A percentile compares a stretch with the other conserved stretches of the same genome.
phyloP scores from a whole-genome alignment of 2,797 vertebrate species.

The Forpus xanthops region DNA sequence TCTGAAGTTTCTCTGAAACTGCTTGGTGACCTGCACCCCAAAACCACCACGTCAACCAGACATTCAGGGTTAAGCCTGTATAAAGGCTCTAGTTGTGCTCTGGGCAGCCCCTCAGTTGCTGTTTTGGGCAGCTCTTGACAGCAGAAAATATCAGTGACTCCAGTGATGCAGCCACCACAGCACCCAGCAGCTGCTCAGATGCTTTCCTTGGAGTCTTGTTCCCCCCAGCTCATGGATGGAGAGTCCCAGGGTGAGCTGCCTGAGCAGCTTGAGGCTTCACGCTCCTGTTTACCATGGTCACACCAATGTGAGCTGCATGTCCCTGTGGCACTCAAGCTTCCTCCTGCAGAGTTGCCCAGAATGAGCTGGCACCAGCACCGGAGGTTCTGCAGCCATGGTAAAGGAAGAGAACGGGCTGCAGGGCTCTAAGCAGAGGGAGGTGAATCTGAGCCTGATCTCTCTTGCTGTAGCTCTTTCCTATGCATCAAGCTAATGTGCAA shows the following conservation, averaged over 20 bases:
- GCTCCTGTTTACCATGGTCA: neutral
- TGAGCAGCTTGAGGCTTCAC: neutral
- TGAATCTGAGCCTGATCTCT: neutral
- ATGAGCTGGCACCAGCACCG: neutral
- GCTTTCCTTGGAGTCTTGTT: neutral
- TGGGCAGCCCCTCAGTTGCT: neutral
- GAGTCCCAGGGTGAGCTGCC: neutral
- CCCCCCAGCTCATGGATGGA: no score
- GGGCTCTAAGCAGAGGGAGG: neutral
- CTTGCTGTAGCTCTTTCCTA: neutral
- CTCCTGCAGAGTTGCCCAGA: neutral
- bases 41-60: neutral
- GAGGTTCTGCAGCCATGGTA: neutral
- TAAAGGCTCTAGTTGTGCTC: neutral
- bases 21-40: neutral
- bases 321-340: neutral
- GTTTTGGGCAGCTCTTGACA: neutral
- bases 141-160: neutral
- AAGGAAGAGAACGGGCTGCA: neutral
- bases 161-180: neutral
- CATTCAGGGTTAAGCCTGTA: neutral
- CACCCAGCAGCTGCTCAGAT: neutral
- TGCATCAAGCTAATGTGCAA: neutral
- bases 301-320: rapidly evolving
- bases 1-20: neutral